A percentile compares a stretch with the other conserved stretches of the same genome.
Conservation (phyloP, 2,113 vertebrate species). For the Oncorhynchus tshawytscha region DNA sequence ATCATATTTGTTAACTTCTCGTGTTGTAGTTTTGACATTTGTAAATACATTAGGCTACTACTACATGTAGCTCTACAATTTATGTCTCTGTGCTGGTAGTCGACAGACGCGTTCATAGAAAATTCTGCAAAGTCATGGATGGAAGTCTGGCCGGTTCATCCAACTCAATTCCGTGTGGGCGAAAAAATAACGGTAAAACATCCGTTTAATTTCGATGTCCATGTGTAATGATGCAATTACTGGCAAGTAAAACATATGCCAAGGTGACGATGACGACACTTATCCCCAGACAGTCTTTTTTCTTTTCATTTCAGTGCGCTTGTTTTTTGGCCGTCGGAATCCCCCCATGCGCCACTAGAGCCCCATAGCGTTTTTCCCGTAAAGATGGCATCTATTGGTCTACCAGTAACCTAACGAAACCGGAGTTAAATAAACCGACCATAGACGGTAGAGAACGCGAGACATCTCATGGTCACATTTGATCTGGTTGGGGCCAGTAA, state of each 20-base stretch:
- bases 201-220: not conserved
- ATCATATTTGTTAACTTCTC: too few relatives aligned
- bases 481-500: too few relatives aligned
- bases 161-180: not conserved
- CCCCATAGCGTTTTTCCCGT: slow-evolving; percentile 41
- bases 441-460: too few relatives aligned
- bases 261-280: not conserved
- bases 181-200: not conserved
- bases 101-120: not conserved
- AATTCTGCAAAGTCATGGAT: not conserved
- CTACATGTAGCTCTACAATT: too few relatives aligned
- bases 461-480: too few relatives aligned
- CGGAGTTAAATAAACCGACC: not conserved
- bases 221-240: not conserved
- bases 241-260: not conserved
- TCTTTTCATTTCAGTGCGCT: not conserved
- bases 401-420: slow-evolving; percentile 37
- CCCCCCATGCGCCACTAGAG: slow-evolving; percentile 4
- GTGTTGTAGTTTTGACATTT: too few relatives aligned
- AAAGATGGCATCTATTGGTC: slow-evolving; percentile 17
- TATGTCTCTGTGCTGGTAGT: too few relatives aligned
- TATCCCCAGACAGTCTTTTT: not conserved
- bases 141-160: not conserved
- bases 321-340: slow-evolving; percentile 12
- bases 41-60: too few relatives aligned